Percentiles rank a stretch among this genome's conserved stretches.
Evolutionary conservation across 2,113 vertebrate species (phyloP).

Genomic region (Anthoscopus minutus): DNA sequence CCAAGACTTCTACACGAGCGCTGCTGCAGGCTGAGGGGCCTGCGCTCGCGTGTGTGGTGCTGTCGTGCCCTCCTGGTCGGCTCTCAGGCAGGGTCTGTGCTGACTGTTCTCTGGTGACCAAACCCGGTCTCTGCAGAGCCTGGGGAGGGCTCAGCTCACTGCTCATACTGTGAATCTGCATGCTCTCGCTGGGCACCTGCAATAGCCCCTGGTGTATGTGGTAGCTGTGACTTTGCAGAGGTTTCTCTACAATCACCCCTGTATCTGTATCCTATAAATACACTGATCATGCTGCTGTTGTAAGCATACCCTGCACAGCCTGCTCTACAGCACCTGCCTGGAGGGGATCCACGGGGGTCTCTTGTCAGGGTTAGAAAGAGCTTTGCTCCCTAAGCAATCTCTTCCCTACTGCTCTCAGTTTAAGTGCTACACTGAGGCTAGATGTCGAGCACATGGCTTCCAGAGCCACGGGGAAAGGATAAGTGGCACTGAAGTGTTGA

Average conservation of each 20-base stretch:
- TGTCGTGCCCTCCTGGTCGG: not conserved
- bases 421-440: not conserved
- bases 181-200: not conserved
- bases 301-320: not conserved
- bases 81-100: not conserved
- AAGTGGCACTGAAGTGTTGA: not conserved
- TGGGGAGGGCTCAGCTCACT: not conserved
- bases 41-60: not conserved
- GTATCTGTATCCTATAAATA: slow-evolving; percentile 21
- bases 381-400: not conserved
- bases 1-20: not conserved
- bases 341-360: not conserved
- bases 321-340: not conserved
- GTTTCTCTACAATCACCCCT: not conserved
- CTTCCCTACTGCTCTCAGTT: not conserved
- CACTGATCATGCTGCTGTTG: not conserved
- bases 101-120: not conserved
- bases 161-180: slow-evolving; percentile 7
- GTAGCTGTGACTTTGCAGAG: not conserved
- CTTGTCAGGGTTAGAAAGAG: not conserved
- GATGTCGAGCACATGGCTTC: not conserved
- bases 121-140: not conserved
- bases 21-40: not conserved
- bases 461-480: not conserved
- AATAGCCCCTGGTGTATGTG: not conserved